phyloP scores from a whole-genome alignment of 30 jellyfish, hydroid and myxozoan species.

The Nemopilema nomurai region DNA sequence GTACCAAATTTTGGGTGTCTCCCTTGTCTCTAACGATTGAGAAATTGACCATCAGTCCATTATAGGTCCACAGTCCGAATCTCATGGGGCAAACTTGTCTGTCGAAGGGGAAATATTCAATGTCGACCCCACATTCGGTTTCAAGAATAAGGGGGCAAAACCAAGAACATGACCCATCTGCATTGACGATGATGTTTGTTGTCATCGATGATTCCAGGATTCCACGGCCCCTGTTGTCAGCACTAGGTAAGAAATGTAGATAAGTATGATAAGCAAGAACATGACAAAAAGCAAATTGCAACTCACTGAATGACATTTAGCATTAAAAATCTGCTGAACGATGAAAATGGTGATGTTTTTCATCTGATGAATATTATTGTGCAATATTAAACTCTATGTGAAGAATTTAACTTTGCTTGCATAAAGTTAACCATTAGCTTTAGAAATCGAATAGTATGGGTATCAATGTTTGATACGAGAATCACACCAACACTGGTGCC shows the following conservation, averaged over 20 bases:
- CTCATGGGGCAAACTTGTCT: conserved; percentile 79
- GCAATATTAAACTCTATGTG: too few species aligned
- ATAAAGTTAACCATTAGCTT: too few species aligned
- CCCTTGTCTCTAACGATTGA: conserved; percentile 33
- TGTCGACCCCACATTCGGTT: conserved; percentile 77
- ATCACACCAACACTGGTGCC: too few species aligned
- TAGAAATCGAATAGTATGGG: too few species aligned
- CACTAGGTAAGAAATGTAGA: conserved; percentile 43
- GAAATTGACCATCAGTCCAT: conserved; percentile 54
- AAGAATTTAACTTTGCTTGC: too few species aligned
- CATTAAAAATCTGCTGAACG: not conserved
- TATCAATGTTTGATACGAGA: too few species aligned
- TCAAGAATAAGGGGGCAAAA: conserved; percentile 77
- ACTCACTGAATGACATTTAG: too few species aligned
- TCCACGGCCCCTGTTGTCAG: conserved; percentile 80
- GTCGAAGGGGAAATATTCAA: conserved; percentile 85
- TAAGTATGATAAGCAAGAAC: too few species aligned
- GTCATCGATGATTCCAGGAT: conserved; percentile 65
- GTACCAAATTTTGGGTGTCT: conserved; percentile 29
- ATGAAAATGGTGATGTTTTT: too few species aligned
- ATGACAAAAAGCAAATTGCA: too few species aligned
- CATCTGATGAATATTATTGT: too few species aligned
- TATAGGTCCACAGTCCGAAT: conserved; percentile 91
- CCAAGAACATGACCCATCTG: conserved; percentile 70
- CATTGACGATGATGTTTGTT: conserved; percentile 51